Percentiles rank a stretch among this genome's conserved stretches.
phyloP scores from a whole-genome alignment of 2,113 vertebrate genomes.

The Clarias gariepinus region DNA sequence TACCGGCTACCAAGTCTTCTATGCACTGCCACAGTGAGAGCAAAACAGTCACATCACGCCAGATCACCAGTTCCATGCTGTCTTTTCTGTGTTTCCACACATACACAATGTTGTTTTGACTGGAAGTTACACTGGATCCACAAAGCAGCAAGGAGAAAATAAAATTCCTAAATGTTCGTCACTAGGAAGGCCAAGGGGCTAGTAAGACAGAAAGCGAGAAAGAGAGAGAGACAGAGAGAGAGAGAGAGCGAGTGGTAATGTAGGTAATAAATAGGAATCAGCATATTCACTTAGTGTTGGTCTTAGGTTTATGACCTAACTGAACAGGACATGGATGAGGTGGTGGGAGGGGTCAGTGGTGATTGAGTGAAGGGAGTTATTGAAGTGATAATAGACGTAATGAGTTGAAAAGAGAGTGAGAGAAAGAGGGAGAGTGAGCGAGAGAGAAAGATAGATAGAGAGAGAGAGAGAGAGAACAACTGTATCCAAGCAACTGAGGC shows the following conservation, averaged over 20 bases:
- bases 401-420: background rate
- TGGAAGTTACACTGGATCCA: background rate
- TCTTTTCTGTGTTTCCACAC: slow-evolving; percentile 2
- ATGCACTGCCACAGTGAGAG: slow-evolving; percentile 27
- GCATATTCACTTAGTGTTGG: slow-evolving; percentile 48
- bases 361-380: slow-evolving; percentile 24
- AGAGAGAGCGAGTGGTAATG: slow-evolving; percentile 24
- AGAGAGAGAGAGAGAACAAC: background rate
- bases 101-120: background rate
- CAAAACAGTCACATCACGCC: slow-evolving; percentile 16
- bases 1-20: slow-evolving; percentile 21
- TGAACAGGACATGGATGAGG: background rate
- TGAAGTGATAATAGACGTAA: slow-evolving; percentile 27
- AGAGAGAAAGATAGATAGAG: background rate
- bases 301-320: slow-evolving; percentile 33
- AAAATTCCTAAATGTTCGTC: background rate
- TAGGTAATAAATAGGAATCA: slow-evolving; percentile 25
- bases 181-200: background rate
- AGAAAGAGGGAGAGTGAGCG: background rate
- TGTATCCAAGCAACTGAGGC: background rate
- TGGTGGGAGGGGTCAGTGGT: slow-evolving; percentile 9
- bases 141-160: background rate
- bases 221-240: slow-evolving; percentile 36
- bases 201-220: background rate
- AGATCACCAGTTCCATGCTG: slow-evolving; percentile 35